These are phyloP conservation scores for Sabatieria punctata DNA, from an alignment of 2,888 invertebrate genomes.

Conservation along the genomic window DNA sequence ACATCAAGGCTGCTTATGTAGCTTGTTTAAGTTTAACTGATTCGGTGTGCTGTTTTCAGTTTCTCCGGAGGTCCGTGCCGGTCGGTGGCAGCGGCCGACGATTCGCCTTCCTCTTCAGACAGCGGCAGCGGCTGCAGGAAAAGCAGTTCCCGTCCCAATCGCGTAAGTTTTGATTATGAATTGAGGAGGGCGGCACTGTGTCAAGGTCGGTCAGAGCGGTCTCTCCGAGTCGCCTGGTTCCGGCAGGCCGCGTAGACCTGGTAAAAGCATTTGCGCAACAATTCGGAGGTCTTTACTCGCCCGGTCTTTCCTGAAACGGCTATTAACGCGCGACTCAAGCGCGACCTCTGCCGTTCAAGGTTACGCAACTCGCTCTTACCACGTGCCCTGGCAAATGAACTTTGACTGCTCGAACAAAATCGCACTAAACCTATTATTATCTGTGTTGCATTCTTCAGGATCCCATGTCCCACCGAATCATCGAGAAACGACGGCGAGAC, in stretches of 20 bases:
- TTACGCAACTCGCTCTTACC: neutral
- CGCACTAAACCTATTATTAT: neutral
- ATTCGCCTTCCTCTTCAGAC: neutral
- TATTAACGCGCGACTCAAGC: too few species aligned
- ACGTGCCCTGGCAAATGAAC: neutral
- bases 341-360: neutral
- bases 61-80: neutral
- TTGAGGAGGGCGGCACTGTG: too few species aligned
- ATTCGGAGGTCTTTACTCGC: too few species aligned
- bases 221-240: too few species aligned
- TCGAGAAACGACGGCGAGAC: constrained; percentile 81
- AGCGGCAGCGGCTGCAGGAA: neutral
- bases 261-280: too few species aligned
- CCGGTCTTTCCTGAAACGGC: too few species aligned
- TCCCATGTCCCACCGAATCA: constrained; percentile 90
- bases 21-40: too few species aligned
- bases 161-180: too few species aligned
- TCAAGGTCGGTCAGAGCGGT: too few species aligned
- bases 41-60: neutral
- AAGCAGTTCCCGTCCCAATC: too few species aligned
- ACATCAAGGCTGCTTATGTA: too few species aligned
- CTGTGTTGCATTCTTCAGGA: constrained; percentile 51
- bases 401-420: neutral
- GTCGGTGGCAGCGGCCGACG: neutral
- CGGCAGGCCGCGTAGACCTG: too few species aligned